Evolutionary conservation across 2,888 invertebrate genomes (phyloP), one percentile per base, ranked within the genome.

Genomic region (Heliconius hortense): DNA sequence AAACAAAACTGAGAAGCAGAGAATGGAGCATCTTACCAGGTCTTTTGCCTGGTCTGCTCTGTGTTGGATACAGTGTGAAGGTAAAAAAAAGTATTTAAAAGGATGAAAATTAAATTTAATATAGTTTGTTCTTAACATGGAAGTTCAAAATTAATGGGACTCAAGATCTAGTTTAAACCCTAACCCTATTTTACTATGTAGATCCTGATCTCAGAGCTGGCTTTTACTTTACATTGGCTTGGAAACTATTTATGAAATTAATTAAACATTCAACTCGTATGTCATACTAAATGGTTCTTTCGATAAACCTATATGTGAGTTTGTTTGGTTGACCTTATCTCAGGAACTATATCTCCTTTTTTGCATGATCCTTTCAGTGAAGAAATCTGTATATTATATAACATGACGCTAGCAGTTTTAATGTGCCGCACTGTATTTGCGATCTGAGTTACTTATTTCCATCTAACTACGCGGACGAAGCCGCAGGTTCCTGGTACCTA

Each of bases 211-310:
- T 15, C 31, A 21, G 26, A 53, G 53, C 53, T 56, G 13, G 48
- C 68, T 68, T 28, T n/a, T 69, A 53, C 53, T 31, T 69, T 69
- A n/a, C 5, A 4, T 24, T n/a, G 35, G 31, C 53, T 56, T 56
- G 15, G 15, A 69, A 56, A 56, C 56, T 35, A 56, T 69, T 53
- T 69, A 69, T 15, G 31, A 69, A 56, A 69, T 56, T 69, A 69
- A 69, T 69, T 69, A 56, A 69, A 56, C 28, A n/a, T n/a, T 28
- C 53, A n/a, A 31, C 35, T 69, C 56, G 31, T 24, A 24, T 35
- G 35, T n/a, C n/a, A 56, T 53, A 69, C 31, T 68, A 35, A 60
- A 26, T 60, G 5, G 2, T 60, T 18, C 5, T 18, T 15, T 15
- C 15, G 2, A 60, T 24, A 64, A 56, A 56, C n/a, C 0, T 56